Evolutionary conservation across 2,797 vertebrate species (phyloP).

Genomic region (Coreius guichenoti): DNA sequence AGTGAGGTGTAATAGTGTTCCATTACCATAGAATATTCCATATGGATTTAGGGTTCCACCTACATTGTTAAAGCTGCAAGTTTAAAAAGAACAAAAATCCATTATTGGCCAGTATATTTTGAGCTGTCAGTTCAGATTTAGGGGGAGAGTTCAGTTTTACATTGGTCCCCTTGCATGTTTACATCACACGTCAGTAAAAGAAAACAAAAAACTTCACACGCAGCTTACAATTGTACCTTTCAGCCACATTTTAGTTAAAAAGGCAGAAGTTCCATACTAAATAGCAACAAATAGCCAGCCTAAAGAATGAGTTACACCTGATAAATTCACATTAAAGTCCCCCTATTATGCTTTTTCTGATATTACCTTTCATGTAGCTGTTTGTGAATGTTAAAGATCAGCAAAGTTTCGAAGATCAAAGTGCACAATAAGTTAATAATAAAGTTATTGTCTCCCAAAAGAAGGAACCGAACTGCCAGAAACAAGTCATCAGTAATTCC

Average conservation of each 20-base stretch:
- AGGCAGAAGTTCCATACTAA: neutral
- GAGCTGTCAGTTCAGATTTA: neutral
- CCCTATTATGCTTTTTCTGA: neutral
- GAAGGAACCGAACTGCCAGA: neutral
- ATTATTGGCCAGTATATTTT: neutral
- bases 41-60: slow-evolving; percentile 60
- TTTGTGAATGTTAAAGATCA: neutral
- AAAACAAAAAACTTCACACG: neutral
- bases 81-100: neutral
- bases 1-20: slow-evolving; percentile 62
- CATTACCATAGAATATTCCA: slow-evolving; percentile 53
- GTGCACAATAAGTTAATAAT: too few species aligned
- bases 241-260: neutral
- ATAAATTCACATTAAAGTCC: neutral
- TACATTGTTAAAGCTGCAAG: neutral
- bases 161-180: neutral
- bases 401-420: neutral
- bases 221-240: neutral
- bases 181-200: neutral
- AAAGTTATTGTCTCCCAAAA: neutral
- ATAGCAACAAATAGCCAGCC: neutral
- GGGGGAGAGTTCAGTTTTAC: neutral
- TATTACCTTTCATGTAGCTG: too few species aligned
- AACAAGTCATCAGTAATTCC: neutral
- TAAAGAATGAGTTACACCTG: neutral